Percentiles rank a stretch among this genome's conserved stretches.
Evolutionary conservation across 2,113 vertebrate species (phyloP).

Genomic region (Leptobrachium leishanense): DNA sequence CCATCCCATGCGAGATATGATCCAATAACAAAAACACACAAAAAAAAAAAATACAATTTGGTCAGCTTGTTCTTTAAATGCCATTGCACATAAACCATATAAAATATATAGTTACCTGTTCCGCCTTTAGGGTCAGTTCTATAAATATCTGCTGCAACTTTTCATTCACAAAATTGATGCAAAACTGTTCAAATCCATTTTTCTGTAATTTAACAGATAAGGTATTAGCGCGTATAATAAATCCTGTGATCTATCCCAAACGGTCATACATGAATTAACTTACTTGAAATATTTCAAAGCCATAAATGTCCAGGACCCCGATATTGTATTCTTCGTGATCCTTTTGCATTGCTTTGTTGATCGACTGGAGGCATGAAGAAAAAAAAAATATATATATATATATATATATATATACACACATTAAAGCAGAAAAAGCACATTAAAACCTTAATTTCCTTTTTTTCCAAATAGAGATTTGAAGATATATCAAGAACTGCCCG

Average conservation of each 20-base stretch:
- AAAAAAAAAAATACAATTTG: too few relatives aligned
- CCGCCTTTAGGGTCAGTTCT: constrained; percentile 93
- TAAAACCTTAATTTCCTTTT: too few relatives aligned
- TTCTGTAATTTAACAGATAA: constrained; percentile 69
- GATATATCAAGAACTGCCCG: too few relatives aligned
- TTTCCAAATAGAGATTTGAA: too few relatives aligned
- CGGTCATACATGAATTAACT: constrained; percentile 16
- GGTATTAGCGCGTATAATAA: neutral
- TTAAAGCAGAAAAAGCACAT: too few relatives aligned
- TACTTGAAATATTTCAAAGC: constrained; percentile 98
- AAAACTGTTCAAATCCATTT: constrained; percentile 99
- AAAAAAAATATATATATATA: too few relatives aligned
- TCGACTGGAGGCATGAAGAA: constrained; percentile 74
- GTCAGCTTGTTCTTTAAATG: too few relatives aligned
- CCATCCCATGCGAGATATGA: too few relatives aligned
- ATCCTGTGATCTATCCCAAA: too few relatives aligned
- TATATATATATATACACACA: too few relatives aligned
- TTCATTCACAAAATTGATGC: constrained; percentile 98
- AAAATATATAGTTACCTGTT: constrained; percentile 80
- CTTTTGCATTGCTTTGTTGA: constrained; percentile 97
- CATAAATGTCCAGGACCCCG: constrained; percentile 95
- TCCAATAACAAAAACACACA: too few relatives aligned
- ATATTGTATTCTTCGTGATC: constrained; percentile 90
- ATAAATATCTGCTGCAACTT: constrained; percentile 98
- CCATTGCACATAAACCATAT: neutral